Conservation (phyloP, 2,888 invertebrate species). For the Colletes collaris region DNA sequence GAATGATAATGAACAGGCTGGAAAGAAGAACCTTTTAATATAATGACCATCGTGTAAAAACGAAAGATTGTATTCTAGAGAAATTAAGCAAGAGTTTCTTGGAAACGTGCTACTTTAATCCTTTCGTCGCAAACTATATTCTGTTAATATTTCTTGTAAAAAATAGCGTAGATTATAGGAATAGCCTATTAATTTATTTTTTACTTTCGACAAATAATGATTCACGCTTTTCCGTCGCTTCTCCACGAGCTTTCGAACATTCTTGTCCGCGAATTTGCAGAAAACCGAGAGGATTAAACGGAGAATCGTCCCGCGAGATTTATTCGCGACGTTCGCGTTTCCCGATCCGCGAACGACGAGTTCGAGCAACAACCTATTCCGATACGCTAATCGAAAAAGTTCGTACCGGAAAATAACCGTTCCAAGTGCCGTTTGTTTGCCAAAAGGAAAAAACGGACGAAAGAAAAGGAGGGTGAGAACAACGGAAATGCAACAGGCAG, state of each 20-base stretch:
- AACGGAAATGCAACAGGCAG: conserved; percentile 47
- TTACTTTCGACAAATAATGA: too few relatives aligned
- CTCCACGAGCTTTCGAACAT: too few relatives aligned
- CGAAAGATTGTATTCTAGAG: background rate
- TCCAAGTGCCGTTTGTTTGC: conserved; percentile 20
- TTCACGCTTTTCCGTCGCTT: too few relatives aligned
- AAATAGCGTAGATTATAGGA: too few relatives aligned
- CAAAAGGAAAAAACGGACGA: background rate
- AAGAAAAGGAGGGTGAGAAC: background rate
- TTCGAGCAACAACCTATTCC: conserved; percentile 20
- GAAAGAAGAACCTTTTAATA: background rate
- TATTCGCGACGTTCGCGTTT: background rate
- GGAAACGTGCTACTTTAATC: too few relatives aligned
- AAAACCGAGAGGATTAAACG: too few relatives aligned
- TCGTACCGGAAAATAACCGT: background rate
- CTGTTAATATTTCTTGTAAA: too few relatives aligned
- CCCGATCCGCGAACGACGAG: background rate
- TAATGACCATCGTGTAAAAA: background rate
- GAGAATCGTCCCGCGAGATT: background rate
- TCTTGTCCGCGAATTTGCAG: too few relatives aligned
- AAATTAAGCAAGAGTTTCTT: too few relatives aligned
- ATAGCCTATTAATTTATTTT: too few relatives aligned
- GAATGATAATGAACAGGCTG: background rate
- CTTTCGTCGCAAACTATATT: too few relatives aligned
- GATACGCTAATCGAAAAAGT: conserved; percentile 32